Evolutionary conservation across 2,888 invertebrate species (phyloP), one percentile per base, ranked within the genome.

Genomic region (Xylota sylvarum): DNA sequence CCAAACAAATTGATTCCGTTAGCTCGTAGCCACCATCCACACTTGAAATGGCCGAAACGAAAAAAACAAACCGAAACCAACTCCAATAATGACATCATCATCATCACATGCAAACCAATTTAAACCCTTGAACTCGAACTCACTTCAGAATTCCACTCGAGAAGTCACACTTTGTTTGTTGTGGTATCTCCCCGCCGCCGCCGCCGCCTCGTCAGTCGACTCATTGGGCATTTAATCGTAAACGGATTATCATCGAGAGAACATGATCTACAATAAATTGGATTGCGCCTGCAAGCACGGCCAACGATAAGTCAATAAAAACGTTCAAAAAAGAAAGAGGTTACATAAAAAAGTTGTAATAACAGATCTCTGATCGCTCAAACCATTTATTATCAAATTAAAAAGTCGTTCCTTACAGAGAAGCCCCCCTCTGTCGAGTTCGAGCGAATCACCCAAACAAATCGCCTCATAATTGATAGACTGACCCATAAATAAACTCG

Each of bases 311-410:
- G 60, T 74, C 73, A 80, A 80, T 80, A 40, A 60, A 67, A 67
- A 23, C 23, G 23, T 23, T n/a, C n/a, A 43, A 27, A 35, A 58
- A 10, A 30, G n/a, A 79, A 79, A 72, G 46, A 76, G 79, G 37
- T 79, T 65, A 79, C 37, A 40, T 43, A 43, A 43, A 74, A 50
- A 52, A 74, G 30, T 5, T 52, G 55, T 64, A 70, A 50, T 37
- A 62, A 70, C 17, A 50, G 48, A 69, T 62, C 77, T 32, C 19
- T 55, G 69, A 72, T 56, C 67, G 30, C 35, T 19, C 46, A 23
- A 65, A 46, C 43, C 52, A 23, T 43, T 62, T 76, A 76, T 80
- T 72, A 85, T 80, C 84, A 80, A 85, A 85, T 85, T 80, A 81
- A 80, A 72, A 65, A 72, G 37, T 72, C 79, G 40, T 65, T 72